phyloP scores from a whole-genome alignment of 2,113 vertebrate genomes.

The Pongo pygmaeus region DNA sequence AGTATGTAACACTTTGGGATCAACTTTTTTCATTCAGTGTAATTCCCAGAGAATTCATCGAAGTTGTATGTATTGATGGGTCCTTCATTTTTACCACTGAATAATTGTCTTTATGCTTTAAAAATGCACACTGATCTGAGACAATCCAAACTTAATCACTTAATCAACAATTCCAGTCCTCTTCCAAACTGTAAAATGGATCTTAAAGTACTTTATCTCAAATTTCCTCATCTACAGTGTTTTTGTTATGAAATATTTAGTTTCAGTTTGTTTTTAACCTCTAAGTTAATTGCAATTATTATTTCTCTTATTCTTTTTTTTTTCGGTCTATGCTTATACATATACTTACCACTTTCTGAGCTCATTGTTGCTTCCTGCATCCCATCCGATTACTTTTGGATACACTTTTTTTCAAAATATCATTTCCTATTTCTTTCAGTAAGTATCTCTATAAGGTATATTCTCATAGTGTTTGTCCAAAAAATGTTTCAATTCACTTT shows the following conservation, averaged over 20 bases:
- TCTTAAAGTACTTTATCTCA: neutral
- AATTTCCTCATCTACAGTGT: neutral
- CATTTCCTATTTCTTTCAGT: neutral
- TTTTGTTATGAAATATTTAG: neutral
- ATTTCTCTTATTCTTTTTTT: neutral
- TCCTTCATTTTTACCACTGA: neutral
- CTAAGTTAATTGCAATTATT: neutral
- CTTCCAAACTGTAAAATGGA: neutral
- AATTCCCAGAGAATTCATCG: neutral
- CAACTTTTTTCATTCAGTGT: neutral
- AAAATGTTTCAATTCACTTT: neutral
- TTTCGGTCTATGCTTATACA: neutral
- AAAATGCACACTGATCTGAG: neutral
- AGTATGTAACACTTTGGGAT: neutral
- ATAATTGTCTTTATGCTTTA: neutral
- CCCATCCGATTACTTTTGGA: neutral
- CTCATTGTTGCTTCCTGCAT: neutral
- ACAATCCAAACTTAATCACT: neutral
- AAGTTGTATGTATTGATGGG: neutral
- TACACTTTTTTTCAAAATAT: neutral
- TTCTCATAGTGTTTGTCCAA: neutral
- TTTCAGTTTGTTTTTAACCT: neutral
- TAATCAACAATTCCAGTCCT: neutral
- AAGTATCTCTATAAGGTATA: neutral
- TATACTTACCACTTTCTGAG: neutral